These are phyloP conservation scores for Drosophila lacteicornis DNA, from an alignment of 1,140 invertebrate genomes.

Conservation along the genomic window DNA sequence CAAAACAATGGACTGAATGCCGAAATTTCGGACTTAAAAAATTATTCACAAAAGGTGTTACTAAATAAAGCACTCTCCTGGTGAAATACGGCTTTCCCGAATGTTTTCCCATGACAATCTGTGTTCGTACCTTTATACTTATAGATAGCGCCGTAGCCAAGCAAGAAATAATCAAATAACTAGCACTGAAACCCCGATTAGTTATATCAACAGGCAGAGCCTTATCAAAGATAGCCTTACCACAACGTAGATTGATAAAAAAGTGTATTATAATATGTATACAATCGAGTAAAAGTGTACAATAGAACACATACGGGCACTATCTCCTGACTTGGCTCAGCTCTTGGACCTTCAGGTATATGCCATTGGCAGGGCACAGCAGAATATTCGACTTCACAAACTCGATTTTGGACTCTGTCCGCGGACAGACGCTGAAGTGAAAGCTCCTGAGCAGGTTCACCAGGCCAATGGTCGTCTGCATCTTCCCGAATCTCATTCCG, in stretches of 20 bases:
- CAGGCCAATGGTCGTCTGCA: constrained; percentile 85
- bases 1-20: too few species aligned
- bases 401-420: constrained; percentile 84
- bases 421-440: constrained; percentile 72
- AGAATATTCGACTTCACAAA: constrained; percentile 85
- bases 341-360: constrained; percentile 78
- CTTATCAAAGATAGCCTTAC: neutral
- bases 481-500: constrained; percentile 85
- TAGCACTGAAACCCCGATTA: neutral
- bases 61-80: neutral
- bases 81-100: neutral
- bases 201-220: neutral
- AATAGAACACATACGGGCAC: neutral
- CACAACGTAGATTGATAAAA: constrained; percentile 4
- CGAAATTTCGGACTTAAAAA: too few species aligned
- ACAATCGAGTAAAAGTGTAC: neutral
- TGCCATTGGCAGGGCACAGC: constrained; percentile 80
- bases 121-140: neutral
- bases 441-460: constrained; percentile 81
- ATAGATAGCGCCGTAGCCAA: neutral
- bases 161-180: constrained; percentile 5
- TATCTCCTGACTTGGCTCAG: constrained; percentile 10
- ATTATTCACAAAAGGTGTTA: too few species aligned
- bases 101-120: neutral
- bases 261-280: neutral